Base-by-base conservation (phyloP, 2,113 vertebrate species). In the Sarotherodon lohbergeri region DNA sequence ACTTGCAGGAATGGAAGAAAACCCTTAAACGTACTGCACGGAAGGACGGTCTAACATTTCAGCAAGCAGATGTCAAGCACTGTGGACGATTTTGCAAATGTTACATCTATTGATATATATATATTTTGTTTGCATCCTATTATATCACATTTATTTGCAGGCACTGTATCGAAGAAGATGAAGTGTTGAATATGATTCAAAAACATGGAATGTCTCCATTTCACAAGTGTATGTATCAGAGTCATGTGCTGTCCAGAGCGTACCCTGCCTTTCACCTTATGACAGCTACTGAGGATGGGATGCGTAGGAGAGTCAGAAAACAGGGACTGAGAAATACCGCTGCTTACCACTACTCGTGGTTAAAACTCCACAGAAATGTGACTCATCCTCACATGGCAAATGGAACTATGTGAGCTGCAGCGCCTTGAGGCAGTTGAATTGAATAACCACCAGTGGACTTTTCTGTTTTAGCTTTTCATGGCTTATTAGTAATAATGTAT, bases 101-200 rank as follows among this genome's bases (percentile, higher is more conserved):
- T 48, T 48, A 48, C 8, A 46, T 73, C 22, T 46, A 2, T 6
- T 17, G 41, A 27, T 46, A 27, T 27, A 17, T 63, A 2, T 36
- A 2, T 4, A 0, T 19, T 73, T 14, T 2, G 19, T 71, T 41
- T 43, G 12, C 24, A 46, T 76, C 24, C 24, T 48, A 29, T 43
- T 50, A 12, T 50, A 32, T 29, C 43, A 19, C 16, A 1, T 76
- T 76, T 29, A 76, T 76, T 48, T 19, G 6, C 6, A 29, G 9
- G 41, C 71, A 50, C 24, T 50, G 24, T 12, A 76, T 50, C 4
- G 10, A 76, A 48, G 71, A 48, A 29, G 41, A 76, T 76, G 9
- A 29, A 48, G 29, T 12, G 24, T 29, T 19, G 43, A 76, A 76
- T 32, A 29, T 50, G 9, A 76, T 19, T 76, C 16, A 48, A 7